Base-by-base conservation (phyloP, 2,113 vertebrate species). In the Neolamprologus hecqui region DNA sequence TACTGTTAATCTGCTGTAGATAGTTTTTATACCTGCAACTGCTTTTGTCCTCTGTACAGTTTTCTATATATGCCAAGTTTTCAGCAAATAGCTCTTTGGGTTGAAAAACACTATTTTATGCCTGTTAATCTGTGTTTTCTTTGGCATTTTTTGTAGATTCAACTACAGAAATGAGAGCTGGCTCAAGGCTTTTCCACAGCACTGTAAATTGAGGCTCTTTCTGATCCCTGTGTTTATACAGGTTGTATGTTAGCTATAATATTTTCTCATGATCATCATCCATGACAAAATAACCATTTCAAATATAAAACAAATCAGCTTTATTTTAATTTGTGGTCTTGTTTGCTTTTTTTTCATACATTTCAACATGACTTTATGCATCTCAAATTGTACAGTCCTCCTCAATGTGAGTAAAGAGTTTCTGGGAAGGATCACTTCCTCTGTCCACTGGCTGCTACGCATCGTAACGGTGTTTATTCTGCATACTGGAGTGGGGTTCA, bases 371-470 rank as follows among this genome's bases (percentile, higher is more conserved):
- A 47, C 45, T 37, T 47, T 54, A 58, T 84, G 49, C 23, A 53
- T 84, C 77, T 84, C n/a, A 79, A 82, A 79, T 47, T 53, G 14
- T 70, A 86, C 83, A 68, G 51, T 92, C 49, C 21, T 87, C 70
- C 86, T 89, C 88, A 90, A 84, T 86, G 81, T 85, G 91, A 92
- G 86, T 86, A 55, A 23, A 86, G 40, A 82, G 42, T 68, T 87
- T 60, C n/a, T 70, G 8, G 15, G 79, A 14, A 53, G 5, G 19
- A 19, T 31, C 11, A 57, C n/a, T 45, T 40, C 45, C 35, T 57
- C 4, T 19, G 63, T 28, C 53, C 12, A 23, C 6, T 33, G 57
- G 21, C 55, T 63, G 77, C 53, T 68, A 15, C 2, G 70, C 31
- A n/a, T 58, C 8, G 15, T 63, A 42, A 60, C 19, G 23, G 47